A percentile compares a stretch with the other conserved stretches of the same genome.
Conservation (phyloP, 1,140 invertebrate genomes). For the Drosophila guanche region DNA sequence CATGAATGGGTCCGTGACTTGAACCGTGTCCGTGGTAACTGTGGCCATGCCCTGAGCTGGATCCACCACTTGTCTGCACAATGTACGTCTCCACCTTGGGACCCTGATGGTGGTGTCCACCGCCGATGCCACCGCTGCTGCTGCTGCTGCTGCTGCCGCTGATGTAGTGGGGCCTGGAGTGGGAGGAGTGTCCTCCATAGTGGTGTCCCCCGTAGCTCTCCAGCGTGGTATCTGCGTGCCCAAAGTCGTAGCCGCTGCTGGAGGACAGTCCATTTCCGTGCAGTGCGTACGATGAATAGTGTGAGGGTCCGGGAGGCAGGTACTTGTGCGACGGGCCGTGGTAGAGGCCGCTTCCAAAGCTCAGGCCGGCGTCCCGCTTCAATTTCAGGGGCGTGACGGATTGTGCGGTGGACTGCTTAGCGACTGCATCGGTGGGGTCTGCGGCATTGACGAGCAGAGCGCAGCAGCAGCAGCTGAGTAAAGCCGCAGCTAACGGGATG, state of each 20-base stretch:
- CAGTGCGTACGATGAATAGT: conserved; percentile 8
- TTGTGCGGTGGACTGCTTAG: too few species aligned
- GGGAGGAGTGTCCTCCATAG: conserved; percentile 22
- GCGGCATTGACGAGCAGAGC: background rate
- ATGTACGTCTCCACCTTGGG: conserved; percentile 72
- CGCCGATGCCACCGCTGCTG: background rate
- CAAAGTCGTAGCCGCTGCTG: conserved; percentile 56
- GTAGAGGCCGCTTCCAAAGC: conserved; percentile 35
- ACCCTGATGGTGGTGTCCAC: conserved; percentile 21
- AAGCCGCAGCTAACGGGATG: conserved; percentile 21
- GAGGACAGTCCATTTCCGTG: conserved; percentile 45
- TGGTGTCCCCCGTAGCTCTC: conserved; percentile 26
- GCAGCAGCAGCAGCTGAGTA: conserved; percentile 13
- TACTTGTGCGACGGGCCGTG: conserved; percentile 74
- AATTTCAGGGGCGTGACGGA: conserved; percentile 10
- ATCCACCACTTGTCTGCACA: conserved; percentile 50
- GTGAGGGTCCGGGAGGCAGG: conserved; percentile 42
- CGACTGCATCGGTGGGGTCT: background rate
- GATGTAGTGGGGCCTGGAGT: conserved; percentile 27
- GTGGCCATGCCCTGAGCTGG: conserved; percentile 7
- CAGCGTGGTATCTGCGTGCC: conserved; percentile 11
- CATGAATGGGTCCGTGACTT: conserved; percentile 12
- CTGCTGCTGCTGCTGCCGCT: conserved; percentile 5
- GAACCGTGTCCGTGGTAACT: conserved; percentile 10
- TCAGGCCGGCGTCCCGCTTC: conserved; percentile 14